Conservation (phyloP, 2,113 vertebrate species). For the Pseudorectes ferrugineus region DNA sequence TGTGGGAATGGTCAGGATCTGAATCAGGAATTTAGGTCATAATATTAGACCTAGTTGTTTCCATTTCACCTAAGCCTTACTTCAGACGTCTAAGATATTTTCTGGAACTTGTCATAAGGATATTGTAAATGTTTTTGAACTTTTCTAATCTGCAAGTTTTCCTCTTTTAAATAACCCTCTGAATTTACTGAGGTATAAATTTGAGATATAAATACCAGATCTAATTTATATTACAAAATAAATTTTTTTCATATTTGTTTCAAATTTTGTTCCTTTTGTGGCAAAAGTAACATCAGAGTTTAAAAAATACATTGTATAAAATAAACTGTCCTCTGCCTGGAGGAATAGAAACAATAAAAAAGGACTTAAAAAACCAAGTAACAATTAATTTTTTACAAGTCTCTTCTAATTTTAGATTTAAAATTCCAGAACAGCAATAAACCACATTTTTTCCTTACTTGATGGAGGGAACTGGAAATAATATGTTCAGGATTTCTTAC, state of each 20-base stretch:
- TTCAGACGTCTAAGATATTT: background rate
- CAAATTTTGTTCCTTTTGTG: background rate
- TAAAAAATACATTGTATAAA: background rate
- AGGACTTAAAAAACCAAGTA: accelerated
- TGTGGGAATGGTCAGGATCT: background rate
- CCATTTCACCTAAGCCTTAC: background rate
- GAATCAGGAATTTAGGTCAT: background rate
- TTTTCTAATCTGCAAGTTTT: background rate
- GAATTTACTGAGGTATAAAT: background rate
- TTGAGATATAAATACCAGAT: background rate
- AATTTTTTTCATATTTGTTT: background rate
- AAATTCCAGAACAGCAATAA: background rate
- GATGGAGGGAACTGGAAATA: background rate
- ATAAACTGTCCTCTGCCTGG: background rate
- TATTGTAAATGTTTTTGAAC: background rate
- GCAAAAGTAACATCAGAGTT: background rate
- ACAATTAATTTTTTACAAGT: background rate
- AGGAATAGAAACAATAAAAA: background rate
- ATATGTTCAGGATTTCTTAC: background rate
- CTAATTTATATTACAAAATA: background rate
- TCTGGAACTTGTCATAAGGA: background rate
- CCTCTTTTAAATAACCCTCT: background rate
- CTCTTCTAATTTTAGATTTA: background rate
- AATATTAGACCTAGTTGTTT: background rate
- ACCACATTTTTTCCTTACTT: background rate